These are phyloP conservation scores for Manacus vitellinus DNA, from an alignment of 2,113 vertebrate genomes.

Conservation along the genomic window DNA sequence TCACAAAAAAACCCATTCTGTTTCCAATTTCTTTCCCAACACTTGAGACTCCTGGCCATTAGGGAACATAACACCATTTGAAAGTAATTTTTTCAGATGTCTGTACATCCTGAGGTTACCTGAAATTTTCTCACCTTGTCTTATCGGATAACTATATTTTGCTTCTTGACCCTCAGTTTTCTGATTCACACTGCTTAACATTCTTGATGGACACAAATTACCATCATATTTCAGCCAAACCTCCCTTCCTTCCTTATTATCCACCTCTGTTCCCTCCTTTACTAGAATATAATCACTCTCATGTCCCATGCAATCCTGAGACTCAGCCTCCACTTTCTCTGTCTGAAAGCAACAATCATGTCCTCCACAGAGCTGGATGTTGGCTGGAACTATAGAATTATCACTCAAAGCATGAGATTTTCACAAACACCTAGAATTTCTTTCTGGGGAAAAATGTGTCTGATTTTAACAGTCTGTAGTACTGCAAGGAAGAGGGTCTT, in stretches of 20 bases:
- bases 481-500: neutral
- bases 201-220: neutral
- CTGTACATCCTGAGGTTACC: neutral
- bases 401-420: neutral
- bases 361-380: neutral
- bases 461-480: neutral
- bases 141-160: neutral
- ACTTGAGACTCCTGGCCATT: neutral
- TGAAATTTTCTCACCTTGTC: neutral
- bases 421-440: neutral
- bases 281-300: neutral
- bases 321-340: neutral
- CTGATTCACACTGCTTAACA: neutral
- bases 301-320: neutral
- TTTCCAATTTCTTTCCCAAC: neutral
- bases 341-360: neutral
- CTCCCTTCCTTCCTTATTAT: slow-evolving; percentile 8
- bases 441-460: neutral
- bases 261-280: neutral
- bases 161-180: slow-evolving; percentile 15
- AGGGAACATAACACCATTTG: neutral
- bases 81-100: neutral
- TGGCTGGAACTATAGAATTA: neutral
- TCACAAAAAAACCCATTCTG: neutral
- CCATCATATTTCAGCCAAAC: neutral